Conservation (phyloP, 1,140 invertebrate genomes). For the Ooceraea biroi region DNA sequence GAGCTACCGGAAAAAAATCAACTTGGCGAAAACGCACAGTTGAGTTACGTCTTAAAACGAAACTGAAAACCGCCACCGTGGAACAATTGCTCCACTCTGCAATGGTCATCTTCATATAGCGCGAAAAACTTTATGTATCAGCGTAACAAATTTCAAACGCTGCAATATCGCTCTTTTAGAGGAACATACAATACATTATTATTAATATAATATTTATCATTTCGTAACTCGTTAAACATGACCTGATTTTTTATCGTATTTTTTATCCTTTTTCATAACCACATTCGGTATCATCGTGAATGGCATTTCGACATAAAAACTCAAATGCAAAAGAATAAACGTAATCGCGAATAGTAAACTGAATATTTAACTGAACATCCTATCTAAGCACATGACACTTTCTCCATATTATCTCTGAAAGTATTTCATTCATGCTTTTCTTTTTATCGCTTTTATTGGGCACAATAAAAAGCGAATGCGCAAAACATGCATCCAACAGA, state of each 20-base stretch:
- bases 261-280: too few relatives aligned
- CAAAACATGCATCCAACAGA: background rate
- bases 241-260: background rate
- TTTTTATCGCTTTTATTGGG: background rate
- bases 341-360: too few relatives aligned
- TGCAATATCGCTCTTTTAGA: background rate
- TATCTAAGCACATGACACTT: background rate
- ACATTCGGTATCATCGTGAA: too few relatives aligned
- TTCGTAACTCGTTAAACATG: background rate
- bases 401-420: too few relatives aligned
- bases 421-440: too few relatives aligned
- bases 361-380: too few relatives aligned
- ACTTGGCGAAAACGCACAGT: background rate
- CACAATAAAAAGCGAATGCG: background rate
- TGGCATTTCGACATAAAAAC: too few relatives aligned
- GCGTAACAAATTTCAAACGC: background rate
- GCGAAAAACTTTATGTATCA: background rate
- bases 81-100: background rate
- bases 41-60: slow-evolving; percentile 30
- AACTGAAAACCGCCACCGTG: background rate
- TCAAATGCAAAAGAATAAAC: too few relatives aligned
- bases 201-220: background rate
- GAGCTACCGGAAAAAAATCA: background rate
- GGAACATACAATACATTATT: too few relatives aligned
- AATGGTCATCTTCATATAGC: background rate